Evolutionary conservation across 2,113 vertebrate genomes (phyloP), one percentile per base, ranked within the genome.

Genomic region (Dasypus novemcinctus): DNA sequence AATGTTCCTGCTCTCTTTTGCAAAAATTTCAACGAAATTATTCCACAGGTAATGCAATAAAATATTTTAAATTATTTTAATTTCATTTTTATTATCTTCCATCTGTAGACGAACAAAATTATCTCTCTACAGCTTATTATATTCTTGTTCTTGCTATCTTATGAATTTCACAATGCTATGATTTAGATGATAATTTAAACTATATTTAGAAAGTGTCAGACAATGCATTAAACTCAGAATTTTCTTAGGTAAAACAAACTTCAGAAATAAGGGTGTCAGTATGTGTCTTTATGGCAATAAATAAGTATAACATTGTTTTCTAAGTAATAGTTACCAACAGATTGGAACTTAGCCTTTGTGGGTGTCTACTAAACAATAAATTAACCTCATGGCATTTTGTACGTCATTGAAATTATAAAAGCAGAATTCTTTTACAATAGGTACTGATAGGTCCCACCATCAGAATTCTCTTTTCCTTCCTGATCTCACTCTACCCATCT

Each of bases 81-180:
- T 78, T 95, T 52, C n/a, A 49, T 79, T 87, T 90, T 91, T 91
- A 71, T 64, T 80, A 18, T 41, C 61, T 93, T 82, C 86, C 29
- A 66, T 61, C 61, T 25, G 23, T 10, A 88, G 80, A 64, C 71
- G 17, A 93, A 11, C 14, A 88, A 71, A 91, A 66, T 66, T 63
- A 38, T 84, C 29, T 78, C 88, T 63, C 17, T 72, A 4, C 2
- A 66, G 36, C 7, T 78, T 57, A 12, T 12, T 2, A 36, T 68
- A 29, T 46, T 46, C 5, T 20, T 64, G 5, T 54, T 64, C 1
- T 71, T 15, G 61, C 41, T 78, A 27, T 63, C 43, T 61, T 74
- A 85, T 31, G 17, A 46, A 68, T 59, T 57, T 89, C 13, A 68
- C 57, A 83, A 41, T 41, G 10, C 21, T 57, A 20, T 79, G 61